These are phyloP conservation scores for Onthophagus taurus DNA, from an alignment of 1,140 invertebrate genomes.

Conservation along the genomic window DNA sequence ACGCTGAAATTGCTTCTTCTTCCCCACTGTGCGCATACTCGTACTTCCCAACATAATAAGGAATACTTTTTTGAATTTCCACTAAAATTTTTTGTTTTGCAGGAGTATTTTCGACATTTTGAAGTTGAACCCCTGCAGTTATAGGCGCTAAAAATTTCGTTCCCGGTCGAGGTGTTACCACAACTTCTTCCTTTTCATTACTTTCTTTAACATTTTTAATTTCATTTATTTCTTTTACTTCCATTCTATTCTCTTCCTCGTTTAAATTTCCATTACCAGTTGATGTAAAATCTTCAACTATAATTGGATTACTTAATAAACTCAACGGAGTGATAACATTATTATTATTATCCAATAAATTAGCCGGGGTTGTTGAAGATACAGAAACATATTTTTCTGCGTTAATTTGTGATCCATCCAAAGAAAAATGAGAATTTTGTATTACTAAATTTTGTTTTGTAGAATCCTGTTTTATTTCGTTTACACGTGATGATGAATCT, in stretches of 20 bases:
- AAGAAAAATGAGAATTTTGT: background rate
- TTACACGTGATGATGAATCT: background rate
- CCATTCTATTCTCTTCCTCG: too few species aligned
- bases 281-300: constrained; percentile 31
- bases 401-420: background rate
- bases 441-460: background rate
- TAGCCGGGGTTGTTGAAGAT: constrained; percentile 10
- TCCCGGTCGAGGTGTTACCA: constrained; percentile 40
- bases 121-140: constrained; percentile 42
- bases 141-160: constrained; percentile 45
- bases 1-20: constrained; percentile 8
- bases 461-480: too few species aligned
- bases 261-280: too few species aligned
- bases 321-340: constrained; percentile 4
- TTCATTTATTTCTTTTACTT: background rate
- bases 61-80: constrained; percentile 50
- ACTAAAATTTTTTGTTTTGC: constrained; percentile 41
- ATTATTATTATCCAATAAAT: constrained; percentile 5
- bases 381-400: background rate
- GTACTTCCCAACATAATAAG: constrained; percentile 39
- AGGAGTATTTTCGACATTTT: constrained; percentile 31
- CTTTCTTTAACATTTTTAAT: constrained; percentile 20
- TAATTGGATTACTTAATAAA: constrained; percentile 31
- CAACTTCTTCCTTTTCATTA: constrained; percentile 37
- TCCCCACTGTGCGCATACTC: constrained; percentile 38